Evolutionary conservation across 2,888 invertebrate genomes (phyloP).

Genomic region (Leptarthrus brevirostris): DNA sequence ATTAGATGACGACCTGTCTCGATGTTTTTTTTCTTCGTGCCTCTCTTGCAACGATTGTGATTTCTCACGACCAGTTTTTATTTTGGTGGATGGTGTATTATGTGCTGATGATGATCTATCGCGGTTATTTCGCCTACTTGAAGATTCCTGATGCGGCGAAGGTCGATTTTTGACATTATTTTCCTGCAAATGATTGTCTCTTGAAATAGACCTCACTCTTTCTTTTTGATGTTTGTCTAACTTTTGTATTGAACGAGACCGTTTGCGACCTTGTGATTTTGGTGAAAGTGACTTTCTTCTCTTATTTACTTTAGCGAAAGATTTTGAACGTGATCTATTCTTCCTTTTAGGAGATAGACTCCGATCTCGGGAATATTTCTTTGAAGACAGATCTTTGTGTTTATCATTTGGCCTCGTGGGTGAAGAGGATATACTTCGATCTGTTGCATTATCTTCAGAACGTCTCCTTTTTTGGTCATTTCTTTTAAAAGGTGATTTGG

Average conservation of each 20-base stretch:
- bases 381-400: background rate
- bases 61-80: conserved; percentile 7
- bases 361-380: background rate
- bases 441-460: background rate
- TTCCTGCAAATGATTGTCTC: background rate
- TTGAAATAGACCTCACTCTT: background rate
- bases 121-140: conserved; percentile 4
- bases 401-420: background rate
- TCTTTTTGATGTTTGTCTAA: conserved; percentile 1
- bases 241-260: background rate
- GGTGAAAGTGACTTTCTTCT: background rate
- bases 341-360: conserved; percentile 32
- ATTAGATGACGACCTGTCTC: conserved; percentile 20
- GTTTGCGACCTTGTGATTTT: background rate
- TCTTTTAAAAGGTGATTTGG: conserved; percentile 5
- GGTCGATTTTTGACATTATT: background rate
- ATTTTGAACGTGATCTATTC: conserved; percentile 50
- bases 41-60: background rate
- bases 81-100: conserved; percentile 1
- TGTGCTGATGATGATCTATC: conserved; percentile 16
- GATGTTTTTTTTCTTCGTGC: background rate
- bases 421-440: conserved; percentile 11
- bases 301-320: background rate
- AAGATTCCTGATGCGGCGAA: background rate
- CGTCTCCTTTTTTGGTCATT: background rate